Base-by-base conservation (phyloP, 2,113 vertebrate species). In the Oryzias javanicus region DNA sequence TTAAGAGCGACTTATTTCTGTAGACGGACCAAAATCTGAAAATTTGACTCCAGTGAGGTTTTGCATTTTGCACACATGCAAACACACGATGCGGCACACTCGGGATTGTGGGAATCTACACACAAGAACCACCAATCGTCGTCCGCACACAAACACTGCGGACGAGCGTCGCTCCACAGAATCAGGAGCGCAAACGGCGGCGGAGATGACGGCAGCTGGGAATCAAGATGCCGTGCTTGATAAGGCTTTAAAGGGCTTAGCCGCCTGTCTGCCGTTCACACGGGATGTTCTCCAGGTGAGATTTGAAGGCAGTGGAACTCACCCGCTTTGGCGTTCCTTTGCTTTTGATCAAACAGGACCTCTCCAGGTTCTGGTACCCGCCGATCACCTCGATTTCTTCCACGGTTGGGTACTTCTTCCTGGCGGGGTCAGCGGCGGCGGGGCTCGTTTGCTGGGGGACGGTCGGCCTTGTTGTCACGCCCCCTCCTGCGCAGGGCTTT, bases 361-460 rank as follows among this genome's bases (percentile, higher is more conserved):
- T 93, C 48, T 92, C 87, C 49, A 95, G 89, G 19, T 85, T 91
- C 80, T 91, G 91, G 85, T 96, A 96, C 54, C 95, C 95, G 19
- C 95, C 95, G 6, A 96, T 94, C 67, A 97, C 95, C 86, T 91
- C 81, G 25, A 97, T 97, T 82, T 97, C 93, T 64, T 97, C 94
- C 0, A 79, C 94, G 1, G 92, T 92, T 14, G 95, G 95, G 73
- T 92, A 96, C 55, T 93, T 92, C 76, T 94, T 96, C 85, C 92
- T 95, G 6, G 1, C 54, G 5, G 67, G 55, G 19, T 87, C 87
- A 0, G 49, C 59, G 8, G 8, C 73, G 58, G 62, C 1, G 2
- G 55, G 22, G 14, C 60, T 12, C 0, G 16, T 16, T 58, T 77
- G 80, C 18, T 50, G 51, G 0, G 7, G 46, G 61, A 13, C 14